Percentiles rank a stretch among this genome's conserved stretches.
Evolutionary conservation across 2,888 invertebrate species (phyloP).

Genomic region (Mimas tiliae): DNA sequence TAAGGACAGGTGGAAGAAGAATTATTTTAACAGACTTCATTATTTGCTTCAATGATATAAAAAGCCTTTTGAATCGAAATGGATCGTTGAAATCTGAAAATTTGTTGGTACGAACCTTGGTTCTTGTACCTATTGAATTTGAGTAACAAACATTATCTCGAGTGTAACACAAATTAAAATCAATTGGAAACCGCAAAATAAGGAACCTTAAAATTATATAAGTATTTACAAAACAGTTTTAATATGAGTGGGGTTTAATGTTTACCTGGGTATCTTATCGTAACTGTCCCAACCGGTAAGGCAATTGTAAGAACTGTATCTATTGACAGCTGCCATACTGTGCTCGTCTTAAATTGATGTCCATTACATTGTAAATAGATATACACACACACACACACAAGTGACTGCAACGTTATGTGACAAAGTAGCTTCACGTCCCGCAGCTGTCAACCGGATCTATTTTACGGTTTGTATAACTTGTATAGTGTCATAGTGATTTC

Average conservation of each 20-base stretch:
- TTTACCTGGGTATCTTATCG: slow-evolving; percentile 94
- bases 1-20: too few relatives aligned
- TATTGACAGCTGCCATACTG: slow-evolving; percentile 88
- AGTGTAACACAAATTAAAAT: too few relatives aligned
- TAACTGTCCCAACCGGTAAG: slow-evolving; percentile 96
- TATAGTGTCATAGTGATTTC: background rate
- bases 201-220: too few relatives aligned
- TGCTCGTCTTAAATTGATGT: background rate
- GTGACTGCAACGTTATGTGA: background rate
- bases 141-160: too few relatives aligned
- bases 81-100: too few relatives aligned
- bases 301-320: slow-evolving; percentile 95
- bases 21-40: too few relatives aligned
- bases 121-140: too few relatives aligned
- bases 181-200: too few relatives aligned
- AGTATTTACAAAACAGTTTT: too few relatives aligned
- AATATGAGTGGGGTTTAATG: slow-evolving; percentile 27
- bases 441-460: slow-evolving; percentile 1
- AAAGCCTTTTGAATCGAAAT: too few relatives aligned
- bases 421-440: background rate
- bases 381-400: background rate
- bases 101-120: too few relatives aligned
- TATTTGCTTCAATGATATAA: too few relatives aligned
- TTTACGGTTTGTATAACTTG: background rate
- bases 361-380: background rate